A percentile compares a stretch with the other conserved stretches of the same genome.
phyloP scores from a whole-genome alignment of 2,797 vertebrate genomes.

The Pyrocephalus nanus region DNA sequence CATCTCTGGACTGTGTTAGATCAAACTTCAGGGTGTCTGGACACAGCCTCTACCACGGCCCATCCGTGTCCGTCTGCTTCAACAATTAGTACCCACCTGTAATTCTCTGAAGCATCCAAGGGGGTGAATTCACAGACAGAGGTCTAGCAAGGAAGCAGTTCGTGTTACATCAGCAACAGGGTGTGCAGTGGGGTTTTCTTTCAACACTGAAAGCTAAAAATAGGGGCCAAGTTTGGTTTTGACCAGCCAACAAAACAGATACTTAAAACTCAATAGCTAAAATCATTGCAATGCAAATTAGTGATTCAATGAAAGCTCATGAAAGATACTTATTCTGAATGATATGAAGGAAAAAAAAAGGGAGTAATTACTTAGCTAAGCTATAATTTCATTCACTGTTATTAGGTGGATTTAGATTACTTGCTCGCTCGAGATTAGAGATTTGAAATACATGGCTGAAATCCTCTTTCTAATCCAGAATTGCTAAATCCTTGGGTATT shows the following conservation, averaged over 20 bases:
- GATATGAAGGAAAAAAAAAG: background rate
- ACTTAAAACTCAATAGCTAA: background rate
- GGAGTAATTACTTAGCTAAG: constrained; percentile 35
- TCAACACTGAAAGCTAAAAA: background rate
- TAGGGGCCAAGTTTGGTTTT: background rate
- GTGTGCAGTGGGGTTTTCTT: background rate
- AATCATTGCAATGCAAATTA: background rate
- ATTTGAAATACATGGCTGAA: constrained; percentile 59
- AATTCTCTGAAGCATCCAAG: background rate
- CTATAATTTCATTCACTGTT: constrained; percentile 36
- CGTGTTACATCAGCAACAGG: background rate
- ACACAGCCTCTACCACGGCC: background rate
- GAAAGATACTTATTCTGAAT: background rate
- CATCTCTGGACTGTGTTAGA: background rate
- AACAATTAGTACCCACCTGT: background rate
- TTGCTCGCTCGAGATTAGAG: constrained; percentile 62
- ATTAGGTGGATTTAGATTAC: constrained; percentile 65
- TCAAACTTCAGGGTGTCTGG: background rate
- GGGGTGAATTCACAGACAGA: background rate
- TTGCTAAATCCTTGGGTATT: constrained; percentile 55
- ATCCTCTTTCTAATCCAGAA: constrained; percentile 59
- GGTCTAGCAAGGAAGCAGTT: background rate
- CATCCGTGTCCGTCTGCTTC: rapidly evolving
- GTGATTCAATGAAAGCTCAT: background rate
- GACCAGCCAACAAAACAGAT: background rate